phyloP scores from a whole-genome alignment of 2,888 invertebrate genomes.

The Agonum fuliginosum region DNA sequence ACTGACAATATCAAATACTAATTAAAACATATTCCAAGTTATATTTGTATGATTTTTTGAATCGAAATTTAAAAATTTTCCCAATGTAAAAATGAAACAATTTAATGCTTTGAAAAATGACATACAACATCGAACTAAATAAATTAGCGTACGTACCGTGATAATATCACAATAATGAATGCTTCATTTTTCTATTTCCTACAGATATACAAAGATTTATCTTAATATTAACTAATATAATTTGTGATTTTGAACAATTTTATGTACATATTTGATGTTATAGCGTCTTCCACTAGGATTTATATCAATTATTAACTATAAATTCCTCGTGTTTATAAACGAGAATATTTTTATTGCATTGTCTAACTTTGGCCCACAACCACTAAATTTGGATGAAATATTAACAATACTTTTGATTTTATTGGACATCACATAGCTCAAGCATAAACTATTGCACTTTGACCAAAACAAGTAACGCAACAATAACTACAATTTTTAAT shows the following conservation, averaged over 20 bases:
- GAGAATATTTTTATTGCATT: slow-evolving; percentile 43
- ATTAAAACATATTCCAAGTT: not conserved
- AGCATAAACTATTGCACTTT: slow-evolving; percentile 20
- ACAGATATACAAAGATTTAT: slow-evolving; percentile 37
- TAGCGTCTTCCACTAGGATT: slow-evolving; percentile 32
- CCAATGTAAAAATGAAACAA: not conserved
- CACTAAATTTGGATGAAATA: slow-evolving; percentile 28
- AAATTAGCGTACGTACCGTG: slow-evolving; percentile 6
- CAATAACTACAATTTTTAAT: no score
- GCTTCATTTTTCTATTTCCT: slow-evolving; percentile 12
- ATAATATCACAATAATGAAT: slow-evolving; percentile 31
- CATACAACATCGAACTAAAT: slow-evolving; percentile 31
- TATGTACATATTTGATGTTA: slow-evolving; percentile 36
- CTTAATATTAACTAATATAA: slow-evolving; percentile 25
- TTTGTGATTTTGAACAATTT: slow-evolving; percentile 29
- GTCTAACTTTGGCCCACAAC: slow-evolving; percentile 39
- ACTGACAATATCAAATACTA: slow-evolving; percentile 4
- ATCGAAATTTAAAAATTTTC: slow-evolving; percentile 4
- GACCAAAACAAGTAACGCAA: not conserved
- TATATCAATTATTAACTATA: slow-evolving; percentile 23
- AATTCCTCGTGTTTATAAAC: not conserved
- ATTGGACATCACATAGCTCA: slow-evolving; percentile 37
- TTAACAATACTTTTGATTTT: slow-evolving; percentile 14
- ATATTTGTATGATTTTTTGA: not conserved
- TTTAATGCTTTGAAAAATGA: not conserved